A percentile compares a stretch with the other conserved stretches of the same genome.
phyloP scores from a whole-genome alignment of 2,113 vertebrate genomes.

The Zeus faber region DNA sequence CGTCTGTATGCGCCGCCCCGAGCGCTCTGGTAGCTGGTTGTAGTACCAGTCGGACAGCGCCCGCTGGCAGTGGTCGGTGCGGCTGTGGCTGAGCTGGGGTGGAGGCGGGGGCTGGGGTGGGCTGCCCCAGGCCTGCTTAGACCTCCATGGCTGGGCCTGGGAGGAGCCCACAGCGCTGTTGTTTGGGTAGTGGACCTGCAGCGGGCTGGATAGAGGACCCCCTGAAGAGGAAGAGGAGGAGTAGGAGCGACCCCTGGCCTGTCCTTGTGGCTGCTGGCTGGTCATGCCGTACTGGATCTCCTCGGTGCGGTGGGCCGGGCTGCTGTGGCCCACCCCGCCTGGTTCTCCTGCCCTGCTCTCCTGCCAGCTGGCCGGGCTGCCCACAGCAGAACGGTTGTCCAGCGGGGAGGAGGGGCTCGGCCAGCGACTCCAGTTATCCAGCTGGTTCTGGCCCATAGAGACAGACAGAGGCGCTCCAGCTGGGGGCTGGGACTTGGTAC shows the following conservation, averaged over 20 bases:
- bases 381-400: constrained; percentile 62
- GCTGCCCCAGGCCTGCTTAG: constrained; percentile 62
- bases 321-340: constrained; percentile 71
- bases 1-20: constrained; percentile 75
- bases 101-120: constrained; percentile 61
- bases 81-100: constrained; percentile 49
- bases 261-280: constrained; percentile 65
- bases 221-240: constrained; percentile 78
- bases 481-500: constrained; percentile 75
- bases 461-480: constrained; percentile 45
- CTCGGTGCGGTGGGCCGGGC: constrained; percentile 75
- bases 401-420: constrained; percentile 69
- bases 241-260: constrained; percentile 68
- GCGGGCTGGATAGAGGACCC: constrained; percentile 63
- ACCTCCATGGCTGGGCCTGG: constrained; percentile 45
- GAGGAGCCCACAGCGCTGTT: constrained; percentile 62
- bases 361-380: constrained; percentile 65
- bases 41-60: constrained; percentile 91
- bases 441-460: constrained; percentile 71
- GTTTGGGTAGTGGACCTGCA: constrained; percentile 67
- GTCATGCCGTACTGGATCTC: constrained; percentile 79
- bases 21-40: constrained; percentile 77
- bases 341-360: constrained; percentile 58
- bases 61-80: constrained; percentile 75
- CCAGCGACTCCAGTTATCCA: constrained; percentile 77